Evolutionary conservation across 2,888 invertebrate species (phyloP), one percentile per base, ranked within the genome.

Genomic region (Malthinus flaveolus): DNA sequence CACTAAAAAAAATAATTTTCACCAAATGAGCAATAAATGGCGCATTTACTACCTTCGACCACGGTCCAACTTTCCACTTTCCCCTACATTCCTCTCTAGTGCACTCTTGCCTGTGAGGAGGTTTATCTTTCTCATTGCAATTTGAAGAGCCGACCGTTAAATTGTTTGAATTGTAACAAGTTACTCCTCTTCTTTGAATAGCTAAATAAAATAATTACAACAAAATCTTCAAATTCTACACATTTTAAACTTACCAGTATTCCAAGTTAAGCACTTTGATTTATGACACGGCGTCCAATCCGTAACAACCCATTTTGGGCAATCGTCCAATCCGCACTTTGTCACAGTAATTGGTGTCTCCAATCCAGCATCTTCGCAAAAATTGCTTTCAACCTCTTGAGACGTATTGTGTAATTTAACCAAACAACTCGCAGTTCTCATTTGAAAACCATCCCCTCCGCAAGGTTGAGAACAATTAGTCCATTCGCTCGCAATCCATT

Each of bases 31-130:
- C 7, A 42, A 45, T 32, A n/a, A n/a, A 34, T 12, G 35, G 1
- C 1, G 7, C 12, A 35, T n/a, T 35, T 71, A 76, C 78, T 79
- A 96, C 96, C 87, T 92, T 89, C 36, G 94, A 94, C 97, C 97
- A 97, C 56, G 91, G 86, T 7, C 94, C 93, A 3, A 91, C 89
- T 60, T 89, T 86, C 97, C 97, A 98, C 49, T 89, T 87, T 0
- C 95, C 91, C 71, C 86, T 88, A 80, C 96, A 97, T n/a, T 87
- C 86, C 64, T 88, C 85, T 72, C 87, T 91, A 71, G 86, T 85
- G 73, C 96, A 96, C 72, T 93, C 89, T 73, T 89, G 88, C 32
- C 86, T 85, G 67, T 88, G 87, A 49, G 87, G 84, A 0, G 97
- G 97, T 70, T 85, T 86, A 32, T 85, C 84, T 61, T 84, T 82